These are phyloP conservation scores for Tichodroma muraria DNA, from an alignment of 2,113 vertebrate species.

Conservation along the genomic window DNA sequence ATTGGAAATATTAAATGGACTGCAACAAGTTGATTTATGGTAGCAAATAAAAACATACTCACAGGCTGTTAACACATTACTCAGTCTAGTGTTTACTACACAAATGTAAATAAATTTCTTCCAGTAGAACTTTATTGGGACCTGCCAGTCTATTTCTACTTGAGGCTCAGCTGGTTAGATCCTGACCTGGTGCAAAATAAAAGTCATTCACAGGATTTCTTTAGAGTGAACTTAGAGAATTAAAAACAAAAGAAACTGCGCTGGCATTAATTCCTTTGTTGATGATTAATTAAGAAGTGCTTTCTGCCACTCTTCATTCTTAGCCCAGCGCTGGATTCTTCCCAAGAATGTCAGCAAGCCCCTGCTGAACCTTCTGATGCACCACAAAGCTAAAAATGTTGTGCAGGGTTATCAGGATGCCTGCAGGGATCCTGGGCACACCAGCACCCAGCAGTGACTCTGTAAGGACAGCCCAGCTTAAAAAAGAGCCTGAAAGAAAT, in stretches of 20 bases:
- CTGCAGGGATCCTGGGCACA: constrained; percentile 37
- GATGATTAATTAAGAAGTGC: neutral
- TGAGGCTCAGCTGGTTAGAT: neutral
- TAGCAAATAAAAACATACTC: neutral
- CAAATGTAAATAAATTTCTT: neutral
- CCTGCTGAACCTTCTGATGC: neutral
- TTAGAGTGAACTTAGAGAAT: fast-evolving
- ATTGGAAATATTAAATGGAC: neutral
- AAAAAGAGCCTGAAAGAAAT: constrained; percentile 73
- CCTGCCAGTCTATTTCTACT: neutral
- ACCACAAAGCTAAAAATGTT: neutral
- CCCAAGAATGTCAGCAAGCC: neutral
- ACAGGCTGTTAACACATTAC: neutral
- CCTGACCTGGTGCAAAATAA: neutral
- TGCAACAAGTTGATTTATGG: constrained; percentile 1
- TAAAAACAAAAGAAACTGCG: neutral
- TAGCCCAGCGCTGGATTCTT: neutral
- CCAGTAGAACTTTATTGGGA: neutral
- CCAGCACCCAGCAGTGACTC: constrained; percentile 49
- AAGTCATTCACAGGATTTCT: neutral
- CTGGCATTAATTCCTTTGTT: neutral
- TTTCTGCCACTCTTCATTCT: neutral
- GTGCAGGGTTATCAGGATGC: constrained; percentile 35
- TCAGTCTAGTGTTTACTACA: neutral
- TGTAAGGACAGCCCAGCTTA: constrained; percentile 56